Conservation (phyloP, 2,113 vertebrate species). For the Meles meles region DNA sequence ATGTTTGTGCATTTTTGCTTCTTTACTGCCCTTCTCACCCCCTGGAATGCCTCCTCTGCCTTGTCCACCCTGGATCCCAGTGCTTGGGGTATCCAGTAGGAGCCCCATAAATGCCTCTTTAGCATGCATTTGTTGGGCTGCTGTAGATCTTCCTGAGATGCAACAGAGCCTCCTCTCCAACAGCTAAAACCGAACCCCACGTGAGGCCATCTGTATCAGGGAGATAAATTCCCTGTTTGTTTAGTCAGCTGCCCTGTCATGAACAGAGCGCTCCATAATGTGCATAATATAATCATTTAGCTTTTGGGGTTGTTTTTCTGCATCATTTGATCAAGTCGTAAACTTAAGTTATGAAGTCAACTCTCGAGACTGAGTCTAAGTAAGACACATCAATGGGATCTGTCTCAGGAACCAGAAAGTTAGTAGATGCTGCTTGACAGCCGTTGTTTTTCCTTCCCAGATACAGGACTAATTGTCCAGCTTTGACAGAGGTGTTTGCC, state of each 20-base stretch:
- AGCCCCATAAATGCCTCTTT: not conserved
- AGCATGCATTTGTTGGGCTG: rapidly evolving
- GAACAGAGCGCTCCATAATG: conserved; percentile 52
- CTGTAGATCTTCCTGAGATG: not conserved
- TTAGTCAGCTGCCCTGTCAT: conserved; percentile 50
- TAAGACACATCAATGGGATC: conserved; percentile 76
- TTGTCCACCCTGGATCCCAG: not conserved
- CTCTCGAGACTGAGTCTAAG: conserved; percentile 66
- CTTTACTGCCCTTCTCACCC: not conserved
- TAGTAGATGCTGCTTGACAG: conserved; percentile 73
- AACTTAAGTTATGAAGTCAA: conserved; percentile 78
- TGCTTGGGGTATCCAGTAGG: not conserved
- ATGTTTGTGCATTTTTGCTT: not conserved
- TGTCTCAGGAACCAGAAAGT: conserved; percentile 75
- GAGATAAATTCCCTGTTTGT: conserved; percentile 66
- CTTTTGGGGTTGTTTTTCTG: conserved; percentile 68
- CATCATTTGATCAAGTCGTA: conserved; percentile 73
- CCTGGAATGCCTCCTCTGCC: not conserved
- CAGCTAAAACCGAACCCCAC: not conserved
- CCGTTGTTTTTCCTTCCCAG: conserved; percentile 52
- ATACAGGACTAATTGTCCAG: conserved; percentile 25
- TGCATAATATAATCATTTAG: conserved; percentile 66
- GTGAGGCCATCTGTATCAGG: not conserved
- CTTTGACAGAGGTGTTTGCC: not conserved
- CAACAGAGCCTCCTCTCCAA: not conserved